Percentiles rank a stretch among this genome's conserved stretches.
phyloP scores from a whole-genome alignment of 30 jellyfish, hydroid and myxozoan species.

The Hydractinia echinata region DNA sequence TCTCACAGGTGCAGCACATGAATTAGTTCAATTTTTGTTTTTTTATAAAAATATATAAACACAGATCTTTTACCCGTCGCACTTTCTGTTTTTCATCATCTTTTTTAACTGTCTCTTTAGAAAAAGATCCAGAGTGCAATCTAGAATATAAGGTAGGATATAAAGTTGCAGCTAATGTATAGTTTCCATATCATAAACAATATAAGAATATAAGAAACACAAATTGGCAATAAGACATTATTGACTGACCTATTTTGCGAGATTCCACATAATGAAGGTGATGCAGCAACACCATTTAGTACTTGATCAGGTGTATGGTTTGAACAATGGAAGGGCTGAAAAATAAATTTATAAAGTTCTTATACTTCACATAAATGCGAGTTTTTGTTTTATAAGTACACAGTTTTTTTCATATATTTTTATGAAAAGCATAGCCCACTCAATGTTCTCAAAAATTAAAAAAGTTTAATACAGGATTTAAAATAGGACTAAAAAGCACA shows the following conservation, averaged over 20 bases:
- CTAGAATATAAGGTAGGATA: neutral
- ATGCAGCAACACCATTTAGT: constrained; percentile 72
- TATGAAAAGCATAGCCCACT: too few relatives aligned
- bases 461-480: too few relatives aligned
- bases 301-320: constrained; percentile 86
- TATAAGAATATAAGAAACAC: neutral
- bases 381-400: too few relatives aligned
- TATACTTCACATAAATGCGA: neutral
- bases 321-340: constrained; percentile 66
- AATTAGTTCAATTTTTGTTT: neutral
- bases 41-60: neutral
- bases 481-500: too few relatives aligned
- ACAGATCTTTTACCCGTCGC: neutral
- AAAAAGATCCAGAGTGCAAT: constrained; percentile 1
- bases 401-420: too few relatives aligned
- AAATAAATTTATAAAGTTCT: neutral
- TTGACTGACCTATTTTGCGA: constrained; percentile 45
- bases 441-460: too few relatives aligned
- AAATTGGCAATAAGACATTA: neutral
- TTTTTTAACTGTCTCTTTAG: neutral
- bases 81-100: constrained; percentile 10
- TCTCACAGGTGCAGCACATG: neutral
- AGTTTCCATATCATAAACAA: neutral
- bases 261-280: constrained; percentile 87
- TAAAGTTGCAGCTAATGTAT: neutral